Percentiles rank a stretch among this genome's conserved stretches.
Conservation (phyloP, 2,113 vertebrate species). For the Piliocolobus tephrosceles region DNA sequence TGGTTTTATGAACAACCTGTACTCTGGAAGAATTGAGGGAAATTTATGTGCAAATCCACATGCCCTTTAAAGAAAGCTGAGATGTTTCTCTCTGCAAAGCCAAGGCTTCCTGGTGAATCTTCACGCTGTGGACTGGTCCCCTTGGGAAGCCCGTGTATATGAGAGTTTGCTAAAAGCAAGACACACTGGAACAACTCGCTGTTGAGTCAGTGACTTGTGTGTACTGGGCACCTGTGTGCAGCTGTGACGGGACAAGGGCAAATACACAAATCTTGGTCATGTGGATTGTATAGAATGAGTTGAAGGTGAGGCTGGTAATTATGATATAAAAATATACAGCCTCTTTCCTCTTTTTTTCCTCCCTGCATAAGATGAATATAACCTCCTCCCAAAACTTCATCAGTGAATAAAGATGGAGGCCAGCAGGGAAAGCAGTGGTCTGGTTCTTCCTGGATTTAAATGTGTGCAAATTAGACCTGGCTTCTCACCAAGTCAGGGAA, state of each 20-base stretch:
- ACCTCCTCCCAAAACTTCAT: background rate
- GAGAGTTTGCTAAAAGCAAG: background rate
- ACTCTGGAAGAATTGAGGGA: background rate
- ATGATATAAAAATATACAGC: background rate
- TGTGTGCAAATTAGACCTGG: no score
- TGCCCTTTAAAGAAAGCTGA: background rate
- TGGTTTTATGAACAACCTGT: background rate
- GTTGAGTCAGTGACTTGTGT: background rate
- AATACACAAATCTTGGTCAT: fast-evolving
- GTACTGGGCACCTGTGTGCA: background rate
- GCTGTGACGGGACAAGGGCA: background rate
- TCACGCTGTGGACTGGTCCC: background rate
- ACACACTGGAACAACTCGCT: background rate
- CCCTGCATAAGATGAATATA: background rate
- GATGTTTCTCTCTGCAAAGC: background rate
- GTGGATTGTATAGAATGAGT: background rate
- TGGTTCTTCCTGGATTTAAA: background rate
- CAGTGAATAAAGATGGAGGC: background rate
- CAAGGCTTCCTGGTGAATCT: background rate
- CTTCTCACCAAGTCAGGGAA: background rate
- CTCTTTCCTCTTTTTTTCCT: background rate
- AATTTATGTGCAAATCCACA: background rate
- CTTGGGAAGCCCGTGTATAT: fast-evolving
- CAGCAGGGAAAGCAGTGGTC: background rate
- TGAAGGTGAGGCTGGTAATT: background rate